These are phyloP conservation scores for Acipenser ruthenus DNA, from an alignment of 2,797 vertebrate genomes.

Conservation along the genomic window DNA sequence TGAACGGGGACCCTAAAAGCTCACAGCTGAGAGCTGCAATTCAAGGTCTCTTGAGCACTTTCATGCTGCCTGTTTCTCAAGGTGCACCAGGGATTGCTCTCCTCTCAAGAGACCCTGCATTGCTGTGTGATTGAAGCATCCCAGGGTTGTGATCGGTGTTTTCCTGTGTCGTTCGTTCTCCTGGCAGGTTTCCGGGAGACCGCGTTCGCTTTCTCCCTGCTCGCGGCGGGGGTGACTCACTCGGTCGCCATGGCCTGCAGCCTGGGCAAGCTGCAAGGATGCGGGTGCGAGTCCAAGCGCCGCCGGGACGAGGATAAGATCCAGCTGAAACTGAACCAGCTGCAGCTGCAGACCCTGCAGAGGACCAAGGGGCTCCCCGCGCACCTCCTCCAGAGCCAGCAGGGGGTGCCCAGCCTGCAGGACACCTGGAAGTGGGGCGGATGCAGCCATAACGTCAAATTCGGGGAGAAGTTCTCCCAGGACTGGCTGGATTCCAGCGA, in stretches of 20 bases:
- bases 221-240: conserved; percentile 86
- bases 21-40: too few relatives aligned
- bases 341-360: conserved; percentile 64
- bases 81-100: too few relatives aligned
- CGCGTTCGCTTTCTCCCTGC: conserved; percentile 79
- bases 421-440: conserved; percentile 93
- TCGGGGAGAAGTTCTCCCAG: conserved; percentile 81
- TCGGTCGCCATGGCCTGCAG: conserved; percentile 87
- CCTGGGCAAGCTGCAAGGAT: conserved; percentile 80
- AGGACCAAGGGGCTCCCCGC: conserved; percentile 56
- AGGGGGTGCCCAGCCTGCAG: conserved; percentile 60
- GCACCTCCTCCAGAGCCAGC: conserved; percentile 56
- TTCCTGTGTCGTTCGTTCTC: conserved; percentile 10
- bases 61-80: too few relatives aligned
- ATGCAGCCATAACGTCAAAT: conserved; percentile 79
- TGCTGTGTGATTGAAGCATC: too few relatives aligned
- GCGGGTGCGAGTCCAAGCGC: conserved; percentile 77
- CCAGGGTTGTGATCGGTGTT: too few relatives aligned
- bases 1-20: conserved; percentile 3
- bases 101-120: too few relatives aligned
- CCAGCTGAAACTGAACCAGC: conserved; percentile 74
- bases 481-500: conserved; percentile 84
- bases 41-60: too few relatives aligned
- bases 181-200: conserved; percentile 79
- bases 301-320: conserved; percentile 76